Conservation (phyloP, 2,113 vertebrate species). For the Anarhynchus alexandrinus region DNA sequence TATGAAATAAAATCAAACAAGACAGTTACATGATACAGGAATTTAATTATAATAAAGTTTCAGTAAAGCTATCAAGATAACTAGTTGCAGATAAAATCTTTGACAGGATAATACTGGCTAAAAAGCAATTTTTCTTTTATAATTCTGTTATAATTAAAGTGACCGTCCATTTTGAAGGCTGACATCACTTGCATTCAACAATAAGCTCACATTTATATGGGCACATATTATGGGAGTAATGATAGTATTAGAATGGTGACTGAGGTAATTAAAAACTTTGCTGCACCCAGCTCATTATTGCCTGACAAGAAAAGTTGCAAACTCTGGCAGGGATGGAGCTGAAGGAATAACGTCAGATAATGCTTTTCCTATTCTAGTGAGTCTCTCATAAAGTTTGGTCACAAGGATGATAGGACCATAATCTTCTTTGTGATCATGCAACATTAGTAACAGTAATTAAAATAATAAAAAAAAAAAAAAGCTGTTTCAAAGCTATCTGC, state of each 20-base stretch:
- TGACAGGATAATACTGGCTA: background rate
- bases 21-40: constrained; percentile 1
- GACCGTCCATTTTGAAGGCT: background rate
- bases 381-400: background rate
- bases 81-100: constrained; percentile 29
- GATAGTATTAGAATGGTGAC: background rate
- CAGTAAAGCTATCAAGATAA: constrained; percentile 15
- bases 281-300: background rate
- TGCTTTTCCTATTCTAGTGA: background rate
- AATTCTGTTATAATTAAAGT: constrained; percentile 34
- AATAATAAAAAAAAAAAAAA: background rate
- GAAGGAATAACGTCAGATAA: background rate
- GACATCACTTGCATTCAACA: background rate
- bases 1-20: constrained; percentile 61
- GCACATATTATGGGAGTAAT: background rate
- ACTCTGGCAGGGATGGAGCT: background rate
- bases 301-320: background rate
- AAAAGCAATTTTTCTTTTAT: constrained; percentile 38
- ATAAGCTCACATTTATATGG: background rate
- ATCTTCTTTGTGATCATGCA: background rate
- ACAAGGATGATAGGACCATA: background rate
- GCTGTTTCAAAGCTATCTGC: background rate
- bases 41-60: constrained; percentile 48
- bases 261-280: background rate
- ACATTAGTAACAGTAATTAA: background rate